Evolutionary conservation across 2,113 vertebrate species (phyloP), one percentile per base, ranked within the genome.

Genomic region (Megaleporinus macrocephalus): DNA sequence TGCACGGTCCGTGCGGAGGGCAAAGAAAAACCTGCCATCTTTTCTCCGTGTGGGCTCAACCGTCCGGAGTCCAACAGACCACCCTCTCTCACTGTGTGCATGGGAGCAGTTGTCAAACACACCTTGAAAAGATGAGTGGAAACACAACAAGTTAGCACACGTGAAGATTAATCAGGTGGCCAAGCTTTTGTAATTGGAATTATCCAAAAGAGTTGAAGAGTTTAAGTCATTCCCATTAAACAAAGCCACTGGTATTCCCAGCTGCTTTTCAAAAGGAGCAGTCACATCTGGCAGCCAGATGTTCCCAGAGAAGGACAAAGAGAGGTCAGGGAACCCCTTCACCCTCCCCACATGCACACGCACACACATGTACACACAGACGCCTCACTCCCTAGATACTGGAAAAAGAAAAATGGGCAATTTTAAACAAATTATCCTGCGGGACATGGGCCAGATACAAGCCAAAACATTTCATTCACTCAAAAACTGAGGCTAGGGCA

Each of bases 71-170:
- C 98, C 98, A 30, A 99, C 91, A 0, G 95, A 95, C 98, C 98
- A 99, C 83, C 98, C 98, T 89, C 95, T 98, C 85, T 99, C 93
- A 53, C 91, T 97, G 89, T 93, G 84, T 0, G 92, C 92, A 82
- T 97, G 95, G 0, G 97, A 97, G 88, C 98, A 99, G 94, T 97
- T 98, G 92, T 99, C 96, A 83, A 98, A 99, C 68, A 99, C 89
- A 44, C 98, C 98, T 99, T 44, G 18, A 33, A 70, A 78, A 26
- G 49, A 73, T 82, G 24, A 69, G 30, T 9, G 27, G 27, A 81
- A 47, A 73, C 33, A 77, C 27, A 47, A 62, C 22, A 14, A 57
- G 78, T 53, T 14, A 73, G 20, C 29, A 26, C 59, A 86, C 72
- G 29, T 16, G 1, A 83, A 71, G 5, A 75, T 24, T 59, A 24